Evolutionary conservation across 2,797 vertebrate genomes (phyloP).

Genomic region (Neostethus bicornis): DNA sequence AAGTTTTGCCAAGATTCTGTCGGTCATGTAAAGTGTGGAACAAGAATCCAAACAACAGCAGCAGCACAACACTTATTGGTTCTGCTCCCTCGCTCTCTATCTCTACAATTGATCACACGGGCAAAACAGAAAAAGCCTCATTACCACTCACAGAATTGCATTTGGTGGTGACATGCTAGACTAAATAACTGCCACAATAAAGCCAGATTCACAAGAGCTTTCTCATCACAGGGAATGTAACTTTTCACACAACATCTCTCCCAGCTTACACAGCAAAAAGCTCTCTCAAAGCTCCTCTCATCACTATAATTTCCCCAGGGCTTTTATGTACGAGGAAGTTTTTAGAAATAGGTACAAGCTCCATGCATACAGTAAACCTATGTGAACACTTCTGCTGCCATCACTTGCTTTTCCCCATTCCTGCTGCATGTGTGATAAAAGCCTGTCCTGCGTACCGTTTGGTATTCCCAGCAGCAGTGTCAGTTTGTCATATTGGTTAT

Average conservation of each 20-base stretch:
- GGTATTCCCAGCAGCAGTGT: slow-evolving; percentile 39
- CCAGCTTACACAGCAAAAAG: slow-evolving; percentile 54
- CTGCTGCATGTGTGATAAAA: slow-evolving; percentile 37
- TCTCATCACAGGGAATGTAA: slow-evolving; percentile 34
- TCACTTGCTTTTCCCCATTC: slow-evolving; percentile 28
- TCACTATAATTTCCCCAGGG: slow-evolving; percentile 57
- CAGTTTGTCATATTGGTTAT: slow-evolving; percentile 45
- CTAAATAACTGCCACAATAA: slow-evolving; percentile 41
- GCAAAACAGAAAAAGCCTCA: slow-evolving; percentile 29
- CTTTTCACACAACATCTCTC: slow-evolving; percentile 50
- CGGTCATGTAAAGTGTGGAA: slow-evolving; percentile 5
- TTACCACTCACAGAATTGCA: slow-evolving; percentile 36
- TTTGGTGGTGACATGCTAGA: slow-evolving; percentile 40
- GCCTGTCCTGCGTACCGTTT: slow-evolving; percentile 36
- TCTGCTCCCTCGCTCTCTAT: slow-evolving; percentile 8
- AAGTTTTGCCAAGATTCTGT: neutral
- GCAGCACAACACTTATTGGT: slow-evolving; percentile 8
- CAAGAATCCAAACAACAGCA: slow-evolving; percentile 13
- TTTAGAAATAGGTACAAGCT: slow-evolving; percentile 34
- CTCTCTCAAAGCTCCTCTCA: slow-evolving; percentile 38
- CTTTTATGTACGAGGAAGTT: slow-evolving; percentile 47
- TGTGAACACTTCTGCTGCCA: slow-evolving; percentile 29
- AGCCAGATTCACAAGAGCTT: slow-evolving; percentile 31
- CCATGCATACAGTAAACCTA: slow-evolving; percentile 15
- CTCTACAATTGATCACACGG: slow-evolving; percentile 36